Evolutionary conservation across 2,888 invertebrate species (phyloP).

Genomic region (Iselma pallidipennis): DNA sequence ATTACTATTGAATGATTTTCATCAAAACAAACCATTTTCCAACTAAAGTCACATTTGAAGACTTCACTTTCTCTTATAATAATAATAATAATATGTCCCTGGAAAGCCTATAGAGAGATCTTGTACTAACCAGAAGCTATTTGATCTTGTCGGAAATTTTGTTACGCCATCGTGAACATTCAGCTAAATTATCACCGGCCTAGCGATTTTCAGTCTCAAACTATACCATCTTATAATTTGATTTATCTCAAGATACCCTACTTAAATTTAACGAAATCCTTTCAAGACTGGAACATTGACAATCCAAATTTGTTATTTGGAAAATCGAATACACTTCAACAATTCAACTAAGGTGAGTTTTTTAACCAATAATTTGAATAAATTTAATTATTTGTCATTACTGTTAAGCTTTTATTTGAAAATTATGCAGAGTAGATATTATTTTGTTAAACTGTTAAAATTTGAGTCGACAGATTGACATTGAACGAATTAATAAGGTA

Average conservation of each 20-base stretch:
- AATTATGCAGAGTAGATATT: too few species aligned
- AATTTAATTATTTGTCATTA: too few species aligned
- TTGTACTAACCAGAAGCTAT: background rate
- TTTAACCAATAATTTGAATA: too few species aligned
- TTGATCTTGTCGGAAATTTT: background rate
- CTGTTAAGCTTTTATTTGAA: too few species aligned
- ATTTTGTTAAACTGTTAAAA: too few species aligned
- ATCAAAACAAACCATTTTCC: background rate
- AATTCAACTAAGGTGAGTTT: too few species aligned
- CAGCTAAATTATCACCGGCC: background rate
- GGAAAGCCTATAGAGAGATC: background rate
- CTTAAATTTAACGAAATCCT: background rate
- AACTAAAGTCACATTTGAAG: too few species aligned
- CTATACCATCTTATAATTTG: background rate
- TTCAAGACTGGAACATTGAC: too few species aligned
- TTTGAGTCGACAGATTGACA: background rate
- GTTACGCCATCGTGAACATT: background rate
- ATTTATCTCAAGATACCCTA: background rate
- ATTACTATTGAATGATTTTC: background rate
- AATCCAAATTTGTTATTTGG: too few species aligned
- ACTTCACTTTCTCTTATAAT: too few species aligned
- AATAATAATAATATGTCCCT: background rate
- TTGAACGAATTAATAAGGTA: background rate
- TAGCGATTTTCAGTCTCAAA: background rate
- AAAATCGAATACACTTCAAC: too few species aligned